Percentiles rank a stretch among this genome's conserved stretches.
Evolutionary conservation across 2,888 invertebrate species (phyloP).

Genomic region (Pegoplata infirma): DNA sequence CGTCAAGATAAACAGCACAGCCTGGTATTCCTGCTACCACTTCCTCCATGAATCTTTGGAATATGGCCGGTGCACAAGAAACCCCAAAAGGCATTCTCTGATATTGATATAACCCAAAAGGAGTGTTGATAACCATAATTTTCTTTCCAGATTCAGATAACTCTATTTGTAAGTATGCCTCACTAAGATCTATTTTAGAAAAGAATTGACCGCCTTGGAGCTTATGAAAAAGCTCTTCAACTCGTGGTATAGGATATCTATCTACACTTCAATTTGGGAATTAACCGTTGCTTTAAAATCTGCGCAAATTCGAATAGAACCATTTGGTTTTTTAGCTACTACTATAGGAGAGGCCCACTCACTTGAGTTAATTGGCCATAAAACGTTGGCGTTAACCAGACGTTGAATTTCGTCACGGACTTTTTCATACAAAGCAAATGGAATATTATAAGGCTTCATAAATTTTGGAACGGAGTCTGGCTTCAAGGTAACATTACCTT

Average conservation of each 20-base stretch:
- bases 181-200: slow-evolving; percentile 55
- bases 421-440: slow-evolving; percentile 7
- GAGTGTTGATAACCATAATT: slow-evolving; percentile 56
- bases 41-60: slow-evolving; percentile 49
- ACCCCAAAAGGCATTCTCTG: slow-evolving; percentile 55
- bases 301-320: slow-evolving; percentile 15
- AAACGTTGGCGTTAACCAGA: not conserved
- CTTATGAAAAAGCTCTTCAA: slow-evolving; percentile 61
- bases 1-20: slow-evolving; percentile 57
- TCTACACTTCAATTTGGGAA: slow-evolving; percentile 54
- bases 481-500: not conserved
- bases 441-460: slow-evolving; percentile 17
- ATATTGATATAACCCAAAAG: slow-evolving; percentile 54
- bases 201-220: slow-evolving; percentile 55
- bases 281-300: too few relatives aligned
- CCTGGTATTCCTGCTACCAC: slow-evolving; percentile 40
- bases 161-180: slow-evolving; percentile 58
- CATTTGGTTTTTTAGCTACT: slow-evolving; percentile 10
- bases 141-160: slow-evolving; percentile 47
- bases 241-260: slow-evolving; percentile 55
- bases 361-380: not conserved
- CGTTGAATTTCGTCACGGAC: not conserved
- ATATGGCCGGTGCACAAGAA: slow-evolving; percentile 55
- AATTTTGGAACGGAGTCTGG: not conserved
- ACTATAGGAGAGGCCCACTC: slow-evolving; percentile 26